Evolutionary conservation across 2,888 invertebrate species (phyloP), one percentile per base, ranked within the genome.

Genomic region (Hermodice carunculata): DNA sequence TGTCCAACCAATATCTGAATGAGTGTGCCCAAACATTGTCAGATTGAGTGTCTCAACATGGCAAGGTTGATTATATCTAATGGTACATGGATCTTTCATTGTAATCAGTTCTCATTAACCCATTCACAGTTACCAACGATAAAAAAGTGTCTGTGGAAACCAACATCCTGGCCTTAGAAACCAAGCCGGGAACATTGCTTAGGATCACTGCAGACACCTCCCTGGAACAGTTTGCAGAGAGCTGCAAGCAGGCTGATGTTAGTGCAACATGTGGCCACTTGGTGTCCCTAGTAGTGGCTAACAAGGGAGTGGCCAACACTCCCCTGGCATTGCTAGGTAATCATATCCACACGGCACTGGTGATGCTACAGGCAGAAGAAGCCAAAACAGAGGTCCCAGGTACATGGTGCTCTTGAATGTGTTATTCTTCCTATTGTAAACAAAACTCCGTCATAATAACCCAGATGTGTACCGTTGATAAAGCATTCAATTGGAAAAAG

Each of bases 281-380:
- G 51, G 79, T 80, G 31, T 85, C 85, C 6, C 67, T 82, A 58
- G 71, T 82, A n/a, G 77, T 78, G 24, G 61, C 69, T n/a, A 78
- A 79, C 61, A 77, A 76, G 56, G 82, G 84, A 6, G 53, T 81
- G 26, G 76, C 74, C 42, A 78, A 76, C 62, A 76, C 79, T 17
- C 81, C 83, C 0, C 58, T 80, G 34, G 81, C 82, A 5, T 70
- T 84, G 49, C 70, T 84, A 49, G 75, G 79, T 19, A 83, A 82
- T 44, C 79, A 81, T 44, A 67, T 84, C 54, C 78, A 78, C 56
- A 75, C 80, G 8, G 77, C 76, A 0, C 74, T 85, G 28, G 71
- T 79, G 51, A 71, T 71, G 44, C 63, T 62, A 19, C 58, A 67
- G 22, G 64, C 46, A n/a, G 1, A 34, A 11, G 46, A n/a, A 44